Conservation (phyloP, 2,113 vertebrate species). For the Rattus norvegicus region DNA sequence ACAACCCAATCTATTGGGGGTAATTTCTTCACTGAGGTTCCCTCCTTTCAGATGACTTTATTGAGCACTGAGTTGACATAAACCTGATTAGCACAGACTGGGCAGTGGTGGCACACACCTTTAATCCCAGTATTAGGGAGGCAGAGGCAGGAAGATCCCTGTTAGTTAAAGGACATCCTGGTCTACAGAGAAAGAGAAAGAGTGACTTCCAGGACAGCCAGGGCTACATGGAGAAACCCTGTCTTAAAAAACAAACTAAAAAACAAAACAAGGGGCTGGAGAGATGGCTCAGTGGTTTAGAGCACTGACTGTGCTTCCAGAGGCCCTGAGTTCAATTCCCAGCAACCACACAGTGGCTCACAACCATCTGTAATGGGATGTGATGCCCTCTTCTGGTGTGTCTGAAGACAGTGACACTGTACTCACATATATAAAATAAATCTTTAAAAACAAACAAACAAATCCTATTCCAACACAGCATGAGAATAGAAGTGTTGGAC, state of each 20-base stretch:
- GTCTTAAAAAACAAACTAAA: neutral
- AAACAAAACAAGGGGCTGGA: neutral
- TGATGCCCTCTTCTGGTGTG: too few relatives aligned
- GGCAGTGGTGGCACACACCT: too few relatives aligned
- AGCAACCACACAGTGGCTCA: too few relatives aligned
- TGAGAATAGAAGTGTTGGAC: neutral
- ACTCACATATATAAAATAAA: too few relatives aligned
- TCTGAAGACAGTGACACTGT: too few relatives aligned
- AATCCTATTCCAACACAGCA: neutral
- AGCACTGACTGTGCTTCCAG: too few relatives aligned
- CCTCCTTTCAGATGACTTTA: neutral
- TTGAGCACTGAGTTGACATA: neutral
- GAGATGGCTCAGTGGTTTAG: too few relatives aligned
- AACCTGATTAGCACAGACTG: neutral
- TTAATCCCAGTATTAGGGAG: too few relatives aligned
- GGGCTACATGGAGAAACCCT: neutral
- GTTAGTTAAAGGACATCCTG: neutral
- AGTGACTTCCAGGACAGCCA: neutral
- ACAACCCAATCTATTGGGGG: neutral
- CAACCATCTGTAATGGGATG: too few relatives aligned
- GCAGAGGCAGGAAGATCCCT: too few relatives aligned
- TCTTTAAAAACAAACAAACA: too few relatives aligned
- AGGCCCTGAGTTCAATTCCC: too few relatives aligned
- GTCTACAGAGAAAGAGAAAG: neutral
- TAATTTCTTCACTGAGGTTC: neutral